These are phyloP conservation scores for Hycleus phaleratus DNA, from an alignment of 1,140 invertebrate species.

Conservation along the genomic window DNA sequence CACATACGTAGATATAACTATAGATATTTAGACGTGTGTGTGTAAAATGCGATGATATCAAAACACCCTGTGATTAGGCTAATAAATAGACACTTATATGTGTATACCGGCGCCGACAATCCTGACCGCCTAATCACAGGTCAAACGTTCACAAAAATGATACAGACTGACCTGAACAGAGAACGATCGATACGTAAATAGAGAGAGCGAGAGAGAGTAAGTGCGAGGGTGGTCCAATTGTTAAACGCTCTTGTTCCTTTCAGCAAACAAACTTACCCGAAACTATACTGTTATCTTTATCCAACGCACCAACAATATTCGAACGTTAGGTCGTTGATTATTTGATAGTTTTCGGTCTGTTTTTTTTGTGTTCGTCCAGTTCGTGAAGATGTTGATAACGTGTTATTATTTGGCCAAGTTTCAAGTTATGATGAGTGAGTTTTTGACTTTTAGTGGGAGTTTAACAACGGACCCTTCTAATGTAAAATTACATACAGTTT, in stretches of 20 bases:
- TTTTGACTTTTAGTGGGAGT: slow-evolving; percentile 13
- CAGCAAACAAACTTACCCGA: slow-evolving; percentile 1
- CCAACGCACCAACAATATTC: too few relatives aligned
- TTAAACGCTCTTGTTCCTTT: too few relatives aligned
- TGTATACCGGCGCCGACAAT: slow-evolving; percentile 28
- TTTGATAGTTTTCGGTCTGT: too few relatives aligned
- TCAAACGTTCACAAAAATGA: slow-evolving; percentile 33
- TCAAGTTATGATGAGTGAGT: slow-evolving; percentile 16
- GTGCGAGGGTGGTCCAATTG: slow-evolving; percentile 28
- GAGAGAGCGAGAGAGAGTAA: not conserved
- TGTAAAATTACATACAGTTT: not conserved
- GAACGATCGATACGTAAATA: too few relatives aligned
- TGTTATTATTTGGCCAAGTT: slow-evolving; percentile 19
- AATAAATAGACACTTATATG: slow-evolving; percentile 34
- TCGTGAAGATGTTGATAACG: slow-evolving; percentile 1
- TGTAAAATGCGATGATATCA: slow-evolving; percentile 6
- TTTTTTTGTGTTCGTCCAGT: too few relatives aligned
- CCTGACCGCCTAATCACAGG: slow-evolving; percentile 35
- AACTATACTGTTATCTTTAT: too few relatives aligned
- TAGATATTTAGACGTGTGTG: too few relatives aligned
- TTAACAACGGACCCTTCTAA: not conserved
- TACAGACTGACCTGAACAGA: slow-evolving; percentile 15
- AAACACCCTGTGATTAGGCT: slow-evolving; percentile 35
- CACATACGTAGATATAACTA: too few relatives aligned
- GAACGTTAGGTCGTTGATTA: too few relatives aligned